phyloP scores from a whole-genome alignment of 2,113 vertebrate species.

The Gymnobelideus leadbeateri region DNA sequence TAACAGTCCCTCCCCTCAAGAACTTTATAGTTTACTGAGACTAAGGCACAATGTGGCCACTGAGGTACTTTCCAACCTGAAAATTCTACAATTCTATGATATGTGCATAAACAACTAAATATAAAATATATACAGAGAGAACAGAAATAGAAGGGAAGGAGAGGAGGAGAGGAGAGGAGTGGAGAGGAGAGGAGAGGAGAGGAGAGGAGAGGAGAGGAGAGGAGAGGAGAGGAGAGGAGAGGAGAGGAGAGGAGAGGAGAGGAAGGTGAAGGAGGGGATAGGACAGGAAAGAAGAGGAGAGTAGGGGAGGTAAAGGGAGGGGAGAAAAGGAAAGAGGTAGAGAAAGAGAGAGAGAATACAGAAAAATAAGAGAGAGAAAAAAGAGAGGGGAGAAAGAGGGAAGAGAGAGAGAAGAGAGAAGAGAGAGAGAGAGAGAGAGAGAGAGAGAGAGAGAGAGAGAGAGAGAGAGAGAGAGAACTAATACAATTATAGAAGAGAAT shows the following conservation, averaged over 20 bases:
- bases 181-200: no score
- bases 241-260: no score
- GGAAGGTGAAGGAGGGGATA: neutral
- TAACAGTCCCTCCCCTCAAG: neutral
- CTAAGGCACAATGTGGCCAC: neutral
- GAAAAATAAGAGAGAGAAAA: no score
- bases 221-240: no score
- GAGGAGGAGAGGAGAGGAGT: no score
- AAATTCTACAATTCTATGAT: neutral
- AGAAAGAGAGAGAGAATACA: no score
- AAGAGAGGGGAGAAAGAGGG: no score
- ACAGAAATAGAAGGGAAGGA: neutral
- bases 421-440: no score
- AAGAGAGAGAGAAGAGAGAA: accelerated
- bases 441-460: neutral
- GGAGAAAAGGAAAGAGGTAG: no score
- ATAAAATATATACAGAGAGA: neutral
- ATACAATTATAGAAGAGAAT: neutral
- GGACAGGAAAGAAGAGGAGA: neutral
- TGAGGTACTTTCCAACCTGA: neutral
- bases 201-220: no score
- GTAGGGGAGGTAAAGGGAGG: accelerated
- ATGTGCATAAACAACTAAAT: neutral
- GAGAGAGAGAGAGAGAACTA: no score
- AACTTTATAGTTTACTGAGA: neutral